These are phyloP conservation scores for Euleptes europaea DNA, from an alignment of 2,113 vertebrate species.

Conservation along the genomic window DNA sequence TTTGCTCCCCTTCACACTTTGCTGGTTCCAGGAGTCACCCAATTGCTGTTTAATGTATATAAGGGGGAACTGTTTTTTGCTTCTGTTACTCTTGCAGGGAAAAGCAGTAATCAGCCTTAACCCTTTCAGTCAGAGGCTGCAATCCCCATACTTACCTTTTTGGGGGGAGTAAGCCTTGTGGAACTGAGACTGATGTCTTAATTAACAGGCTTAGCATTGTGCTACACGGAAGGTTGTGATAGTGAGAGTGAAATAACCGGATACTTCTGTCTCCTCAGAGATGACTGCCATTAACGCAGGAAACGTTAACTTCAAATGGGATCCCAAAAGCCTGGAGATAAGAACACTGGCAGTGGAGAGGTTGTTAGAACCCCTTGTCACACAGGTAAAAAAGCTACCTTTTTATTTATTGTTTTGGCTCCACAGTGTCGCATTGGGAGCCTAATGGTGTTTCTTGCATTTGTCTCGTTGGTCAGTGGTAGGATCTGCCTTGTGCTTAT, in stretches of 20 bases:
- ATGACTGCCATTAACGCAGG: constrained; percentile 92
- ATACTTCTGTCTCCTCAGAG: constrained; percentile 58
- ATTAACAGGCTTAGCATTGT: background rate
- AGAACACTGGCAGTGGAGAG: constrained; percentile 95
- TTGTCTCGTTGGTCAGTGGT: background rate
- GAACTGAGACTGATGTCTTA: background rate
- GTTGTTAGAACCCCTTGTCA: constrained; percentile 94
- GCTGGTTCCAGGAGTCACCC: background rate
- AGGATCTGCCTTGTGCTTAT: background rate
- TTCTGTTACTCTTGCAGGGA: too few relatives aligned
- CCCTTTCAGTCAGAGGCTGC: background rate
- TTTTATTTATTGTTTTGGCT: background rate
- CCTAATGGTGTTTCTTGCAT: background rate
- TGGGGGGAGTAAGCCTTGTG: background rate
- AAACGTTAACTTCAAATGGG: constrained; percentile 99
- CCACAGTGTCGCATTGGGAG: background rate
- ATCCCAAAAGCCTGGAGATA: constrained; percentile 98
- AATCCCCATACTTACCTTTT: background rate
- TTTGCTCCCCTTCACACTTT: too few relatives aligned
- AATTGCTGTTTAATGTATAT: too few relatives aligned
- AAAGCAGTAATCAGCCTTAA: background rate
- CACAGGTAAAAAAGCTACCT: constrained; percentile 82
- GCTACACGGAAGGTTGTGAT: background rate
- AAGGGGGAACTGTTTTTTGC: too few relatives aligned
- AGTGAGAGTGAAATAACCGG: background rate